Evolutionary conservation across 2,113 vertebrate genomes (phyloP).

Genomic region (Heloderma charlesbogerti): DNA sequence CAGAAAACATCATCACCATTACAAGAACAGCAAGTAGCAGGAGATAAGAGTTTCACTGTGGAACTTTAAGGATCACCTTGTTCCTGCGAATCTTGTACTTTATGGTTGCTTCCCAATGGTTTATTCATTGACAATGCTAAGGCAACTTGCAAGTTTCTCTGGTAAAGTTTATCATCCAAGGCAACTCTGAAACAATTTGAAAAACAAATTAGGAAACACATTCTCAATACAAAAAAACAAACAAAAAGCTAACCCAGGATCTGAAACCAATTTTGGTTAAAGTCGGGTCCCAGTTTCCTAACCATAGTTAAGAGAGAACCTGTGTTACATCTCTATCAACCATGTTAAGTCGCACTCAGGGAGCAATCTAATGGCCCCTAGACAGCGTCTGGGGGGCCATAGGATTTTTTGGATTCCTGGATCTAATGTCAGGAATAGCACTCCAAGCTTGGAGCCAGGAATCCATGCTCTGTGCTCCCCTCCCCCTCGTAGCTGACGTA

Average conservation of each 20-base stretch:
- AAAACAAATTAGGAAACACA: background rate
- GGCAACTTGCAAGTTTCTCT: conserved; percentile 88
- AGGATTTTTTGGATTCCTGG: no score
- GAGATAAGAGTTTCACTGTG: background rate
- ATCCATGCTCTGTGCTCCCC: no score
- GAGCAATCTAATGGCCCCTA: no score
- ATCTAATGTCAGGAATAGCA: no score
- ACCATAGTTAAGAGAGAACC: background rate
- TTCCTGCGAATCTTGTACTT: conserved; percentile 59
- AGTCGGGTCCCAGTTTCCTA: background rate
- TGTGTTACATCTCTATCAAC: background rate
- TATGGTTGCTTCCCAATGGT: conserved; percentile 35
- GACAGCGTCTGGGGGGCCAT: no score
- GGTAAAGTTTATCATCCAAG: conserved; percentile 84
- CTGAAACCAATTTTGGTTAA: background rate
- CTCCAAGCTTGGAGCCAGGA: no score
- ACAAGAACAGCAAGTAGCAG: background rate
- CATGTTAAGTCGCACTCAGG: background rate
- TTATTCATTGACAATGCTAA: conserved; percentile 84
- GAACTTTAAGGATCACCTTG: conserved; percentile 65
- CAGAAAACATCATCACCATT: background rate
- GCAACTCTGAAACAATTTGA: conserved; percentile 75
- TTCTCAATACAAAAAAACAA: background rate
- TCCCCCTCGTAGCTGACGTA: no score
- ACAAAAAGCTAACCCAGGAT: background rate